Conservation (phyloP, 2,797 vertebrate genomes). For the Silurus aristotelis region DNA sequence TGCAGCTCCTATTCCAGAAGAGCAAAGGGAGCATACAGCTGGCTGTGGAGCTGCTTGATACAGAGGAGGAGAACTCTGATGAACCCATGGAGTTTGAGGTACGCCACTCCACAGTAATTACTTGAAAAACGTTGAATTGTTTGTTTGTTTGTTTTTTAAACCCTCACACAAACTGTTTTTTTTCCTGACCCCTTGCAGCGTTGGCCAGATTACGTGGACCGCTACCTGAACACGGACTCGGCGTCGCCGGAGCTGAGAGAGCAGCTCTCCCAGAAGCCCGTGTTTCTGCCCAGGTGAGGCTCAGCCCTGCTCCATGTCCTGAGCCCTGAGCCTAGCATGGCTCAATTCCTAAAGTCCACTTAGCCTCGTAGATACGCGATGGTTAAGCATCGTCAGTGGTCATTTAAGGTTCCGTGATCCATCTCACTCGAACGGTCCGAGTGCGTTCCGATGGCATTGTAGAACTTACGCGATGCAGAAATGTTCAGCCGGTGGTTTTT, state of each 20-base stretch:
- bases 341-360: constrained; percentile 64
- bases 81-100: constrained; percentile 95
- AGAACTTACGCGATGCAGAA: constrained; percentile 35
- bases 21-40: constrained; percentile 86
- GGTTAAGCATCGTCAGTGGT: constrained; percentile 12
- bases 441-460: constrained; percentile 1
- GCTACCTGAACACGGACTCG: constrained; percentile 95
- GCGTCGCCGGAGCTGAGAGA: constrained; percentile 95
- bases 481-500: constrained; percentile 35
- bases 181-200: constrained; percentile 72
- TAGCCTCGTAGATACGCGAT: constrained; percentile 53
- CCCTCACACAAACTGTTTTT: background rate
- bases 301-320: constrained; percentile 67
- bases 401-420: constrained; percentile 30
- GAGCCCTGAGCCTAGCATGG: constrained; percentile 48
- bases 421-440: background rate
- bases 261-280: constrained; percentile 96
- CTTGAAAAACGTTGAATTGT: too few species aligned
- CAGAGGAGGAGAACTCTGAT: constrained; percentile 96
- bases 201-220: constrained; percentile 95
- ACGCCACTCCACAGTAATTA: constrained; percentile 35
- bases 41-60: constrained; percentile 93
- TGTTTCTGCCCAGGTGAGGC: constrained; percentile 97
- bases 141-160: background rate
- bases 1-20: constrained; percentile 90